A percentile compares a stretch with the other conserved stretches of the same genome.
phyloP scores from a whole-genome alignment of 2,888 invertebrate genomes.

The Orthosia incerta region DNA sequence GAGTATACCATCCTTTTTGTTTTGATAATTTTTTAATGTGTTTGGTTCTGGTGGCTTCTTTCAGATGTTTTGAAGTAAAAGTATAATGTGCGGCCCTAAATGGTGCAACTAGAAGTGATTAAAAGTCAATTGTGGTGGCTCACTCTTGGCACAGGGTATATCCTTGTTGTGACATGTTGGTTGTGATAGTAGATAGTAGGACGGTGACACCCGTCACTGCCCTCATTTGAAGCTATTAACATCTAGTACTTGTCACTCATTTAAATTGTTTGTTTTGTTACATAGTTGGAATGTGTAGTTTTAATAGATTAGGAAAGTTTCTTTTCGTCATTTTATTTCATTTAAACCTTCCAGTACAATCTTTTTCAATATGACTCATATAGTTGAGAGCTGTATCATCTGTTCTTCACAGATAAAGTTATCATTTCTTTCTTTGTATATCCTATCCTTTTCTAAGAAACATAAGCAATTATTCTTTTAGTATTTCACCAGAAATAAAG shows the following conservation, averaged over 20 bases:
- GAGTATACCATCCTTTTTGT: conserved; percentile 5
- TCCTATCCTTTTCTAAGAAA: not conserved
- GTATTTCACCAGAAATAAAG: not conserved
- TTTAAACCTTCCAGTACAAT: not conserved
- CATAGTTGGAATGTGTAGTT: not conserved
- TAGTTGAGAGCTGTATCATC: not conserved
- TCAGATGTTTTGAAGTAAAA: conserved; percentile 34
- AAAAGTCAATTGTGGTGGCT: conserved; percentile 52
- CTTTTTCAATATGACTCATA: conserved; percentile 27
- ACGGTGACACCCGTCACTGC: conserved; percentile 35
- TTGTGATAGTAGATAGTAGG: conserved; percentile 44
- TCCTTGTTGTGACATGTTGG: conserved; percentile 59
- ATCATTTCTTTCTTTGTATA: not conserved
- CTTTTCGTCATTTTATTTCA: conserved; percentile 2
- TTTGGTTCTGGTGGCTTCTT: conserved; percentile 7
- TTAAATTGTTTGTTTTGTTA: conserved; percentile 19
- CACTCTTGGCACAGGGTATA: conserved; percentile 57
- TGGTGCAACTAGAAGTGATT: conserved; percentile 61
- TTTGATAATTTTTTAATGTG: conserved; percentile 15
- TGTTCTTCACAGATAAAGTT: conserved; percentile 2
- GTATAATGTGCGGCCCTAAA: conserved; percentile 25
- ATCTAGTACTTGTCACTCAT: conserved; percentile 1
- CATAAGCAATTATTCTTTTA: not conserved
- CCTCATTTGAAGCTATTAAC: conserved; percentile 44
- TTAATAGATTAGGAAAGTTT: not conserved